Percentiles rank a stretch among this genome's conserved stretches.
These are phyloP conservation scores for Stichodactyla mertensii DNA, from an alignment of 64 coral and sea anemone species.

Conservation along the genomic window DNA sequence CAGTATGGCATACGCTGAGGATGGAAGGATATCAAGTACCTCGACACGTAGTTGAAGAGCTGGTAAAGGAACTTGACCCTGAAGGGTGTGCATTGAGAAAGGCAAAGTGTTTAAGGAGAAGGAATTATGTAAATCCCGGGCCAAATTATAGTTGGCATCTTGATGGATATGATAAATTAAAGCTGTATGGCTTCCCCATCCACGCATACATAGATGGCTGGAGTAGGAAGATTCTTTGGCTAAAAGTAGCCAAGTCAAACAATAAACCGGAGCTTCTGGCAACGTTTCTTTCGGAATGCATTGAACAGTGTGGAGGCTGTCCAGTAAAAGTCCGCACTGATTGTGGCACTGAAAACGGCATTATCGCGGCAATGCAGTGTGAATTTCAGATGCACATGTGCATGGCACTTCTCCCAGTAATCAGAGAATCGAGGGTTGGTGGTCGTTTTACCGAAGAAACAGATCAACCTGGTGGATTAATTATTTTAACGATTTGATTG, in stretches of 20 bases:
- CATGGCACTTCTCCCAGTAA: constrained; percentile 29
- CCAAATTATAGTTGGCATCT: neutral
- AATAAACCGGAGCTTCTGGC: constrained; percentile 28
- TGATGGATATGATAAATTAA: constrained; percentile 29
- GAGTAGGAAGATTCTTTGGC: constrained; percentile 31
- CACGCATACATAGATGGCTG: constrained; percentile 24
- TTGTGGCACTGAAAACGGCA: constrained; percentile 38
- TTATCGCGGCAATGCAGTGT: constrained; percentile 28
- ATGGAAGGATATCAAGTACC: constrained; percentile 43
- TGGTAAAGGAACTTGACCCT: constrained; percentile 37
- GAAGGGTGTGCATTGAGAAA: constrained; percentile 36
- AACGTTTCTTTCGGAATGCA: constrained; percentile 6
- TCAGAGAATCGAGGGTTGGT: constrained; percentile 35
- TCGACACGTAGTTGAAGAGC: constrained; percentile 29
- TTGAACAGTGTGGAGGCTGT: constrained; percentile 26
- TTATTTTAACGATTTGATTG: constrained; percentile 25
- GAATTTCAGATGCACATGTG: constrained; percentile 32
- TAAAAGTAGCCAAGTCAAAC: constrained; percentile 28
- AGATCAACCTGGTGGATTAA: constrained; percentile 25
- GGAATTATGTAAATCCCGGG: constrained; percentile 8
- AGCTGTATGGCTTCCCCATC: constrained; percentile 19
- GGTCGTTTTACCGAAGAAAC: constrained; percentile 32
- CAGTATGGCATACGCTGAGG: constrained; percentile 34
- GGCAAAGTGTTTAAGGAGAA: constrained; percentile 23
- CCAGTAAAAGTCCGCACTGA: constrained; percentile 30